Base-by-base conservation (phyloP, 37 sponge, comb jelly and placozoan species). In the Tethya wilhelma region DNA sequence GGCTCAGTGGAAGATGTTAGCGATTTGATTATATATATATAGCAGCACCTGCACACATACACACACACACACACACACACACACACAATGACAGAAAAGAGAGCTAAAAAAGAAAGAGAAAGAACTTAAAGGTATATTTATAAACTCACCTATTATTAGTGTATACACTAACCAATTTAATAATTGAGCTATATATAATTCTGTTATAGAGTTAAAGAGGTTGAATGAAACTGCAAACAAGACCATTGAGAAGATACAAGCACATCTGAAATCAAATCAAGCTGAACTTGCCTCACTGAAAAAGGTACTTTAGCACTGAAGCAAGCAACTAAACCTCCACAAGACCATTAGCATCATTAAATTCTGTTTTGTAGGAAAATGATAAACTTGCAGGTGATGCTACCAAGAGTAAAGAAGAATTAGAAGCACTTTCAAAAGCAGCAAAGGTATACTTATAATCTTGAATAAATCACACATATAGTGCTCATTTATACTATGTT, bases 41-140 rank as follows among this genome's bases (percentile, higher is more conserved):
- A n/a, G n/a, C n/a, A n/a, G n/a, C n/a, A n/a, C n/a, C n/a, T n/a
- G n/a, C n/a, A n/a, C n/a, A n/a, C n/a, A n/a, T n/a, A n/a, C n/a
- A n/a, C n/a, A n/a, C n/a, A n/a, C n/a, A n/a, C n/a, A n/a, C n/a
- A 9, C 14, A 49, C 14, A 9, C 53, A 49, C n/a, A 14, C 53
- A 19, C 53, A 19, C 14, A 49, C 14, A 19, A 9, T 60, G 11
- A n/a, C 28, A 60, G 63, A 60, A 60, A n/a, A 12, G 63, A 60
- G 63, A 60, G 22, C 63, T 60, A 7, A 60, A 60, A n/a, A 60
- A 60, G 63, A 60, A 60, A 60, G 63, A 60, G 63, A 60, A 60
- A n/a, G 63, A 60, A n/a, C 11, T 60, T n/a, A 60, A 60, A 60
- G 63, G 63, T 60, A 60, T 23, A 25, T n/a, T 60, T 23, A 60